Conservation (phyloP, 2,797 vertebrate genomes). For the Cuniculus paca region DNA sequence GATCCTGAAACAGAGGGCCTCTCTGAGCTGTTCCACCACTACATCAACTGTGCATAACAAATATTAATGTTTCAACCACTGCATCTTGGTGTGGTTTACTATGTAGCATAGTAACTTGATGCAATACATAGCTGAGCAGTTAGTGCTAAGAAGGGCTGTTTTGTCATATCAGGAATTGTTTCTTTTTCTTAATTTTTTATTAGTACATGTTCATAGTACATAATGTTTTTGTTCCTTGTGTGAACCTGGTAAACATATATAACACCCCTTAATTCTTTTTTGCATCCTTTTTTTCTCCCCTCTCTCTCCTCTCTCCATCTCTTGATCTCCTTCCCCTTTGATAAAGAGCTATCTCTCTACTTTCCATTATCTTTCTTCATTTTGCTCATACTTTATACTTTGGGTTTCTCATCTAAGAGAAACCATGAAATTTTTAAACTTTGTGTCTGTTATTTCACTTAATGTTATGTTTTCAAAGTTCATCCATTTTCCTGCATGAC, state of each 20-base stretch:
- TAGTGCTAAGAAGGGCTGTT: not conserved
- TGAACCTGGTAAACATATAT: not conserved
- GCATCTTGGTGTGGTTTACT: not conserved
- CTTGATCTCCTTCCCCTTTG: not conserved
- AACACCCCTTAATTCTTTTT: not conserved
- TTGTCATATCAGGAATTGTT: not conserved
- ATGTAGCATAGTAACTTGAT: not conserved
- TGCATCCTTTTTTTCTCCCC: not conserved
- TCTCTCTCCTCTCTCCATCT: not conserved
- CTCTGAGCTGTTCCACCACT: not conserved
- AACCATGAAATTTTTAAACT: not conserved
- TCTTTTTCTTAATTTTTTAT: not conserved
- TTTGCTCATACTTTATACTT: not conserved
- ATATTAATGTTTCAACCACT: not conserved
- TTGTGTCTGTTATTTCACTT: not conserved
- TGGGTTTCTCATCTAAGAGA: not conserved
- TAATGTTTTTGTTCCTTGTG: not conserved
- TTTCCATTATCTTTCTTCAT: not conserved
- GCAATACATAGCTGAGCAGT: not conserved
- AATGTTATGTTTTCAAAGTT: not conserved
- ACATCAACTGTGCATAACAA: not conserved
- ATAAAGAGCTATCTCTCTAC: not conserved
- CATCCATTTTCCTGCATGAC: not conserved
- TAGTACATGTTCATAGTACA: not conserved
- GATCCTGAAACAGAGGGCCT: not conserved